These are phyloP conservation scores for Montipora sp. DNA, from an alignment of 64 coral and sea anemone species.

Conservation along the genomic window DNA sequence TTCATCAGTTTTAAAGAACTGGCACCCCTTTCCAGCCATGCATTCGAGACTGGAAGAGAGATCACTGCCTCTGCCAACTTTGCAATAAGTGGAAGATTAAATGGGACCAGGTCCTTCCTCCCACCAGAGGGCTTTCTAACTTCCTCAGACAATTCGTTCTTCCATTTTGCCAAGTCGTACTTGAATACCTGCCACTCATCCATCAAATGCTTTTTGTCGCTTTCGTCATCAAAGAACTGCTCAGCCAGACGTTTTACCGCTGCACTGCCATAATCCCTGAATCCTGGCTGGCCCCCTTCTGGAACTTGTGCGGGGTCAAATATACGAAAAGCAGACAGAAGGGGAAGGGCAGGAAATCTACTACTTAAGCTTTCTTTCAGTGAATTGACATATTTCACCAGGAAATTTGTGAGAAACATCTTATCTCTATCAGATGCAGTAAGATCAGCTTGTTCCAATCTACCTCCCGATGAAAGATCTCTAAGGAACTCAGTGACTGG, in stretches of 20 bases:
- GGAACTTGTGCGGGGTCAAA: constrained; percentile 38
- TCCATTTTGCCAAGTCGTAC: constrained; percentile 49
- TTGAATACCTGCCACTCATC: constrained; percentile 58
- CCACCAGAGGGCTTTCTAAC: constrained; percentile 39
- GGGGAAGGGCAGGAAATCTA: constrained; percentile 51
- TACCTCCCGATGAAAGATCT: not conserved
- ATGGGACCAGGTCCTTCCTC: constrained; percentile 16
- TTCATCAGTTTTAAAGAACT: constrained; percentile 34
- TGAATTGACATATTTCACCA: constrained; percentile 46
- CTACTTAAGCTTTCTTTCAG: constrained; percentile 38
- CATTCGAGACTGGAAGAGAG: constrained; percentile 7
- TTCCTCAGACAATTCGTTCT: constrained; percentile 47
- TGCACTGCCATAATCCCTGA: constrained; percentile 25
- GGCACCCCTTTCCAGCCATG: constrained; percentile 45
- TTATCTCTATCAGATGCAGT: constrained; percentile 3
- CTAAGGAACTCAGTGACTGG: constrained; percentile 11
- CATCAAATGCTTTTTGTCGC: constrained; percentile 32
- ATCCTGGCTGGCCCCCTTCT: constrained; percentile 51
- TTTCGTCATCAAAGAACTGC: constrained; percentile 35
- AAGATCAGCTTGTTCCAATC: constrained; percentile 26
- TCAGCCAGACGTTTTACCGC: constrained; percentile 19
- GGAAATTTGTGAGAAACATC: constrained; percentile 48
- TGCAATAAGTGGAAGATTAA: constrained; percentile 25
- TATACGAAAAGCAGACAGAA: constrained; percentile 41
- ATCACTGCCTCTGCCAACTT: constrained; percentile 29